These are phyloP conservation scores for Misgurnus mizolepis DNA, from an alignment of 2,113 vertebrate genomes.

Conservation along the genomic window DNA sequence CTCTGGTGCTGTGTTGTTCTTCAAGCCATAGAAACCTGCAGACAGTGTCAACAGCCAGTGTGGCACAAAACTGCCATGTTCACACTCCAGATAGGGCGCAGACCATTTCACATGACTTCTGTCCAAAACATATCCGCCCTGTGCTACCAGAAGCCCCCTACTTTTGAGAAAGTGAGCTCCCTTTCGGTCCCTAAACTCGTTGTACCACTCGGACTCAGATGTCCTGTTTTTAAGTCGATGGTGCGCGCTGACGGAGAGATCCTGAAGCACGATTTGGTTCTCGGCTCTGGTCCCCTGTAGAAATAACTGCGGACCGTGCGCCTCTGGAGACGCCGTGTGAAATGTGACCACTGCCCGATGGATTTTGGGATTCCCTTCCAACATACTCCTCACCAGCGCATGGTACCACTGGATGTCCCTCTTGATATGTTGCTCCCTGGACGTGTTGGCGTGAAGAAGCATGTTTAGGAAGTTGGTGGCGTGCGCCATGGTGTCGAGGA, in stretches of 20 bases:
- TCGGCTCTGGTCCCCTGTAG: constrained; percentile 88
- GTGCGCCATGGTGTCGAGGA: constrained; percentile 87
- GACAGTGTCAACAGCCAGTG: constrained; percentile 93
- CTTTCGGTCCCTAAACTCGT: constrained; percentile 82
- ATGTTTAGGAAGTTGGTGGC: constrained; percentile 92
- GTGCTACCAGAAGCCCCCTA: constrained; percentile 64
- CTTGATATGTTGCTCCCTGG: constrained; percentile 80
- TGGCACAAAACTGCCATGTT: constrained; percentile 89
- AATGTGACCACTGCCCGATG: constrained; percentile 87
- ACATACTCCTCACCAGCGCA: constrained; percentile 86
- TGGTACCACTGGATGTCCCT: constrained; percentile 92
- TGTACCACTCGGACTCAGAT: constrained; percentile 86
- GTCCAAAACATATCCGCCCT: constrained; percentile 76
- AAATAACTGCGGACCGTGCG: constrained; percentile 82
- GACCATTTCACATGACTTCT: constrained; percentile 94
- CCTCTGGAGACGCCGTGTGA: constrained; percentile 73
- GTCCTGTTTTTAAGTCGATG: constrained; percentile 78
- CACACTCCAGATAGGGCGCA: constrained; percentile 91
- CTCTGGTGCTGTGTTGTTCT: constrained; percentile 82
- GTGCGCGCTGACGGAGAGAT: constrained; percentile 82
- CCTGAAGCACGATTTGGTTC: constrained; percentile 82
- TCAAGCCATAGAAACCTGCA: constrained; percentile 87
- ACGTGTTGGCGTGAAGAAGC: constrained; percentile 90
- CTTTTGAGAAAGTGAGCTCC: constrained; percentile 75
- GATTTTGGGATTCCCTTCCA: constrained; percentile 92